phyloP scores from a whole-genome alignment of 2,797 vertebrate genomes.

The Aulostomus chinensis region DNA sequence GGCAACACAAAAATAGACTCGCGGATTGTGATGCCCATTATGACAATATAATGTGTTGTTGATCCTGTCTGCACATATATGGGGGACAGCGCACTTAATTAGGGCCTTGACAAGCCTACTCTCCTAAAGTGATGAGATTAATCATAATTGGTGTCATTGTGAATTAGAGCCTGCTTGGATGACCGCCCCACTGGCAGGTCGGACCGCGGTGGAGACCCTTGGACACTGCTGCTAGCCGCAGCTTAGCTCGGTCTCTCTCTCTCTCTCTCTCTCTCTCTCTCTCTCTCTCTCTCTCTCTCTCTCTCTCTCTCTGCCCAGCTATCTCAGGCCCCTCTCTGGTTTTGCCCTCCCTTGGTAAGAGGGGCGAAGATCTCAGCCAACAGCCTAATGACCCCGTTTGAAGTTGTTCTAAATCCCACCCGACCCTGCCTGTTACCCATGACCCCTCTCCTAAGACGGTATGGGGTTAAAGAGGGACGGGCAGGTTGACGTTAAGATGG shows the following conservation, averaged over 20 bases:
- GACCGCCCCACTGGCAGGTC: slow-evolving; percentile 92
- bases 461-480: slow-evolving; percentile 72
- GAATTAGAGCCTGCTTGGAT: slow-evolving; percentile 94
- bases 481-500: slow-evolving; percentile 85
- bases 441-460: slow-evolving; percentile 74
- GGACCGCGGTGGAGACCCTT: slow-evolving; percentile 92
- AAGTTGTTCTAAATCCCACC: slow-evolving; percentile 74
- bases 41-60: slow-evolving; percentile 92
- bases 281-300: slow-evolving; percentile 37
- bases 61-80: slow-evolving; percentile 92
- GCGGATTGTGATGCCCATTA: slow-evolving; percentile 92
- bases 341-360: slow-evolving; percentile 68
- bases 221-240: slow-evolving; percentile 85
- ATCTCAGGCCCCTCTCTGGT: slow-evolving; percentile 67
- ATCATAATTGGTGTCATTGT: slow-evolving; percentile 99
- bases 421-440: slow-evolving; percentile 76
- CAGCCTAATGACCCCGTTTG: slow-evolving; percentile 82
- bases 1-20: slow-evolving; percentile 83
- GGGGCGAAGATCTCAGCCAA: slow-evolving; percentile 74
- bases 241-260: slow-evolving; percentile 59
- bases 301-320: slow-evolving; percentile 45
- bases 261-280: slow-evolving; percentile 33
- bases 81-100: slow-evolving; percentile 97
- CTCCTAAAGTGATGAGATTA: slow-evolving; percentile 99
- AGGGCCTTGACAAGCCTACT: slow-evolving; percentile 98